phyloP scores from a whole-genome alignment of 2,113 vertebrate genomes.

The Xiphophorus hellerii region DNA sequence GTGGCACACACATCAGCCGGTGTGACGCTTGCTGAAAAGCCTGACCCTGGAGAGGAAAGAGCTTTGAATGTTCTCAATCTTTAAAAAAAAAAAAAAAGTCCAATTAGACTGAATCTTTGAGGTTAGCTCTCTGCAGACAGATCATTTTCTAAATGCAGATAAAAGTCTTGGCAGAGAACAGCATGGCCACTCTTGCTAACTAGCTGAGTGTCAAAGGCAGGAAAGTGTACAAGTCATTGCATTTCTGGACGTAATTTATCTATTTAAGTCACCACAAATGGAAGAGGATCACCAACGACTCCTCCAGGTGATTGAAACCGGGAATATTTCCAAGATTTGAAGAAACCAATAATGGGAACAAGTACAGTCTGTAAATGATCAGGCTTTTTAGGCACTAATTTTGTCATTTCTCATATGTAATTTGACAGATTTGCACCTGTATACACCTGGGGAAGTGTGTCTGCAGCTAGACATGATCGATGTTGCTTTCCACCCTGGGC shows the following conservation, averaged over 20 bases:
- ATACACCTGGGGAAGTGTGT: too few species aligned
- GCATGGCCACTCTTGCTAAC: background rate
- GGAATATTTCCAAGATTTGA: constrained; percentile 29
- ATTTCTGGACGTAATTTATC: constrained; percentile 21
- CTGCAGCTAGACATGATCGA: too few species aligned
- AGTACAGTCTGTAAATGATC: background rate
- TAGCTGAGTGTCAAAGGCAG: constrained; percentile 8
- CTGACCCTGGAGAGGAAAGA: background rate
- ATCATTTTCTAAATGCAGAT: constrained; percentile 14
- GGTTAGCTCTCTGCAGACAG: background rate
- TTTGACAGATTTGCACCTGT: too few species aligned
- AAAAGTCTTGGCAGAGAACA: background rate
- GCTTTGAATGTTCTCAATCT: background rate
- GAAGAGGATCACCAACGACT: constrained; percentile 38
- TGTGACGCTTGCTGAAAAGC: background rate
- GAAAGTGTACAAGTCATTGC: constrained; percentile 42
- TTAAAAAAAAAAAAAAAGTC: background rate
- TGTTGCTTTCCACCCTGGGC: too few species aligned
- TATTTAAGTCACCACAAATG: constrained; percentile 51
- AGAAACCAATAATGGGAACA: constrained; percentile 27
- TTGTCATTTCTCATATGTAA: too few species aligned
- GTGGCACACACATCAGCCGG: background rate
- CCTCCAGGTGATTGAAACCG: constrained; percentile 20
- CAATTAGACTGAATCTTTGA: background rate
- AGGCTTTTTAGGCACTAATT: background rate